Evolutionary conservation across 2,113 vertebrate genomes (phyloP), one percentile per base, ranked within the genome.

Genomic region (Micromys minutus): DNA sequence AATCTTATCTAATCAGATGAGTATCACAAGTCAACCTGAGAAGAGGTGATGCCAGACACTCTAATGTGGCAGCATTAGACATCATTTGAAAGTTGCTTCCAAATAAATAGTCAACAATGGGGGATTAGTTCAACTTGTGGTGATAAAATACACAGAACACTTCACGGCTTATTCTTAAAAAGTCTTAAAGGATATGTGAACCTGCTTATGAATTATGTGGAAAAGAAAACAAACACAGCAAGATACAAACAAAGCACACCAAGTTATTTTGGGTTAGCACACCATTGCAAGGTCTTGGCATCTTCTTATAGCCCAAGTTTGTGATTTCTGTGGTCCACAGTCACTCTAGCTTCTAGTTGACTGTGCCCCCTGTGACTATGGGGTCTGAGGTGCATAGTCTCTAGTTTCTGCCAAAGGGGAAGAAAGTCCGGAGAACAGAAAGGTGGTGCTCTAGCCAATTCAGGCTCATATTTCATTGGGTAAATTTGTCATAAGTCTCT

Each of bases 1-100:
- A 84, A 39, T 45, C 55, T 52, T 83, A n/a, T 52, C 55, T 87
- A 72, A 87, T 90, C 47, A 90, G 10, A 39, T 2, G 39, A 55
- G 12, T 21, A 59, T 47, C 22, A 19, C 55, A 39, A 87, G n/a
- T 24, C 21, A n/a, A 65, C 81, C 47, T 69, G 31, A 80, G 80
- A 85, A 50, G 52, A 39, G 72, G 45, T 2, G 69, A 47, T 88
- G 31, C 16, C 71, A 87, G 87, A 55, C 47, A 92, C 36, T 59
- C 59, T 19, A 10, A 95, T 47, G 6, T 16, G 8, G 26, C 19
- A 59, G 11, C 13, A 67, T 67, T 63, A 55, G 74, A 93, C 69
- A 52, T 76, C 65, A 71, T 92, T 90, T 90, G 9, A 74, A 80
- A 96, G 57, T 34, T 69, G 85, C 21, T 92, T 67, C 39, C 55